phyloP scores from a whole-genome alignment of 2,113 vertebrate genomes.

The Petrocephalus microphthalmus region DNA sequence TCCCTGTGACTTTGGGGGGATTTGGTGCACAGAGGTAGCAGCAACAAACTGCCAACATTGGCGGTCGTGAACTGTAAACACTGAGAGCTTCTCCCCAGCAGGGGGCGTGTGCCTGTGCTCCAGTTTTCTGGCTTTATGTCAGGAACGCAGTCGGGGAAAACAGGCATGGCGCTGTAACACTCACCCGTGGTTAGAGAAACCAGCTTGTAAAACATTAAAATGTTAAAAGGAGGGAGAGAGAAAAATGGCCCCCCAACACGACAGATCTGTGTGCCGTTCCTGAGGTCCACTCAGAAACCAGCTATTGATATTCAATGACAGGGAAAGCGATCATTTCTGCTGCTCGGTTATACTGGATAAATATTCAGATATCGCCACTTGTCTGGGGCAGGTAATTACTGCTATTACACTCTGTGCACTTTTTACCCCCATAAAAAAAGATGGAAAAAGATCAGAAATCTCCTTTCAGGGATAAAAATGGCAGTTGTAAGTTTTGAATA shows the following conservation, averaged over 20 bases:
- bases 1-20: background rate
- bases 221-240: background rate
- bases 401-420: conserved; percentile 9
- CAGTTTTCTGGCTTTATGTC: background rate
- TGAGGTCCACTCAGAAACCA: background rate
- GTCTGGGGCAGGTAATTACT: conserved; percentile 7
- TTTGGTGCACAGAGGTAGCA: background rate
- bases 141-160: background rate
- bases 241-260: background rate
- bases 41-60: background rate
- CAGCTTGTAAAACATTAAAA: background rate
- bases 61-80: conserved; percentile 2
- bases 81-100: background rate
- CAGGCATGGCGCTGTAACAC: background rate
- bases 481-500: conserved; percentile 22
- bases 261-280: background rate
- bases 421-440: conserved; percentile 9
- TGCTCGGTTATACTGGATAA: conserved; percentile 8
- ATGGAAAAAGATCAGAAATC: conserved; percentile 13
- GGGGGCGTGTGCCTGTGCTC: background rate
- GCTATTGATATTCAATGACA: conserved; percentile 2
- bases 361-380: conserved; percentile 13
- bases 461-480: conserved; percentile 14
- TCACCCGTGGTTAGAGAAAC: background rate
- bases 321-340: conserved; percentile 14